Conservation (phyloP, 2,888 invertebrate genomes). For the Netelia inedita region DNA sequence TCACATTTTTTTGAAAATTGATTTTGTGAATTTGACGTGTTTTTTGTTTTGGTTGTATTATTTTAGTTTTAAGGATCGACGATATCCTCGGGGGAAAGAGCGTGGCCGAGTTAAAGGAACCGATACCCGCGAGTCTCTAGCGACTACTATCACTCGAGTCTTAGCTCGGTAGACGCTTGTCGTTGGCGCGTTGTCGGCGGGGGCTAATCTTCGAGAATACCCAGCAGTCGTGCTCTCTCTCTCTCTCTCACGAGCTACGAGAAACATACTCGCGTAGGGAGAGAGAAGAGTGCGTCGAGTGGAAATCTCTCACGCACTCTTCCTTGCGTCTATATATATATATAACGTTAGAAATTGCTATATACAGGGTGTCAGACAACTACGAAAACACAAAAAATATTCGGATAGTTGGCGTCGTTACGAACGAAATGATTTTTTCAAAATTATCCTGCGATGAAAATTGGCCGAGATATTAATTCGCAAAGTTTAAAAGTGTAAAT, state of each 20-base stretch:
- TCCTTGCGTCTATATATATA: slow-evolving; percentile 1
- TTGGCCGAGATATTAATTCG: too few species aligned
- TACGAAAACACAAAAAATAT: too few species aligned
- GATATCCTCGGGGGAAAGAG: neutral
- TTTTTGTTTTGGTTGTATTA: neutral
- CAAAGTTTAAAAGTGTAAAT: too few species aligned
- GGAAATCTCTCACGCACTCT: slow-evolving; percentile 39
- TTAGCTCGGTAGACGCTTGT: slow-evolving; percentile 33
- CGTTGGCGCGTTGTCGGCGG: slow-evolving; percentile 34
- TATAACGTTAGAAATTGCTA: neutral
- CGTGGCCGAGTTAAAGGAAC: slow-evolving; percentile 46
- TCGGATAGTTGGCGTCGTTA: too few species aligned
- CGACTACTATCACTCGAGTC: slow-evolving; percentile 60
- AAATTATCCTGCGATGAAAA: too few species aligned
- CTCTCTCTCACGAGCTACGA: neutral
- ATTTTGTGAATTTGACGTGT: too few species aligned
- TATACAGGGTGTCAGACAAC: too few species aligned
- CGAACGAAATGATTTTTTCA: too few species aligned
- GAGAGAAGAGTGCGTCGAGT: slow-evolving; percentile 29
- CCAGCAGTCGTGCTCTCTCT: slow-evolving; percentile 6
- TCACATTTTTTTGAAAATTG: too few species aligned
- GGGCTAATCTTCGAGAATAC: slow-evolving; percentile 58
- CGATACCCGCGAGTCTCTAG: slow-evolving; percentile 54
- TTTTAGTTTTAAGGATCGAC: neutral
- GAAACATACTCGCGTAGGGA: slow-evolving; percentile 4